Percentiles rank a stretch among this genome's conserved stretches.
Conservation (phyloP, 2,888 invertebrate genomes). For the Flabesymbios commensalis region DNA sequence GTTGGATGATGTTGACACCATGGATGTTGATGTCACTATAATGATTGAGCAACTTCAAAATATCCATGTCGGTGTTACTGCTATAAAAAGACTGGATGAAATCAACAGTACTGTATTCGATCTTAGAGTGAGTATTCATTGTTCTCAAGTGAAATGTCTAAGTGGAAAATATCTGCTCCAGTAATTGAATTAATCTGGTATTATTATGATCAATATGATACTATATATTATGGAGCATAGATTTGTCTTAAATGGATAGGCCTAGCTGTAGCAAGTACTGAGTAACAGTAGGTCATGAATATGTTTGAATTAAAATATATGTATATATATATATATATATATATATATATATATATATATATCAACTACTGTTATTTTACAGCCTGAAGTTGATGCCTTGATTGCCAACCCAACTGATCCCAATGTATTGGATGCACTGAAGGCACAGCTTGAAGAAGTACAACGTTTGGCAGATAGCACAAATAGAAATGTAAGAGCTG, state of each 20-base stretch:
- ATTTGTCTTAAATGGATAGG: too few relatives aligned
- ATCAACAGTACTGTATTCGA: conserved; percentile 76
- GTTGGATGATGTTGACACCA: conserved; percentile 80
- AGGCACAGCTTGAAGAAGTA: conserved; percentile 21
- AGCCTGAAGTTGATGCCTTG: conserved; percentile 51
- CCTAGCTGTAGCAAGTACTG: too few relatives aligned
- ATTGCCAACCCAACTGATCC: conserved; percentile 68
- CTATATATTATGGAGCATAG: too few relatives aligned
- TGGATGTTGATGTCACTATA: conserved; percentile 73
- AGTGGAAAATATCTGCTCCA: too few relatives aligned
- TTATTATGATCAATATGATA: too few relatives aligned
- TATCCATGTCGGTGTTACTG: conserved; percentile 84
- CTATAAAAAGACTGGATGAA: conserved; percentile 79
- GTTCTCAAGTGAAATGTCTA: too few relatives aligned
- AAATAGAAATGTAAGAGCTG: conserved; percentile 1
- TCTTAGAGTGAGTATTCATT: conserved; percentile 64
- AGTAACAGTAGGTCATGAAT: too few relatives aligned
- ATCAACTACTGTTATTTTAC: conserved; percentile 18
- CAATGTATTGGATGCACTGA: conserved; percentile 31
- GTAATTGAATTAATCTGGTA: too few relatives aligned
- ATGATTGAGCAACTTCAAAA: conserved; percentile 77
- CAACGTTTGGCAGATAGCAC: conserved; percentile 3
- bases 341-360: too few relatives aligned
- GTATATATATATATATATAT: too few relatives aligned
- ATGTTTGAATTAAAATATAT: too few relatives aligned